Base-by-base conservation (phyloP, 2,113 vertebrate species). In the Pitta sordida region DNA sequence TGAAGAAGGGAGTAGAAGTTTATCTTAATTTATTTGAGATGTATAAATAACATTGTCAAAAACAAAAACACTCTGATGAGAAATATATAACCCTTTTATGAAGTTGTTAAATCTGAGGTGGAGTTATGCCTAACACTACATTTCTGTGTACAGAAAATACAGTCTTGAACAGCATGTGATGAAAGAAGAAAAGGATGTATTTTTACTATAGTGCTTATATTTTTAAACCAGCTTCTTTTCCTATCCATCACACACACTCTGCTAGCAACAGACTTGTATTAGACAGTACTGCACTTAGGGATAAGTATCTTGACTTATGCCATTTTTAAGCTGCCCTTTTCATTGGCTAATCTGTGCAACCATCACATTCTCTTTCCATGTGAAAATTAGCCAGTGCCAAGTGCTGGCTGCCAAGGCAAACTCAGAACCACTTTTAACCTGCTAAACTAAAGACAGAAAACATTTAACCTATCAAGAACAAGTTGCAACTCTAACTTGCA, bases 311-410 rank as follows among this genome's bases (percentile, higher is more conserved):
- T 91, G 55, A 93, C 43, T 89, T 76, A 49, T 21, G 37, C n/a
- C 51, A 86, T 93, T 91, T 89, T 68, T 91, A 87, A 84, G 10
- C 15, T 76, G 43, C 27, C 39, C 51, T 22, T 49, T 94, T 90
- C 78, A 30, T 91, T 91, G 84, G 90, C 74, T 94, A 77, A 85
- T 85, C 43, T 80, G 43, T 91, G 90, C 71, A 89, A 80, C 34
- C 73, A 85, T 56, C 41, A 76, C 53, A 77, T 83, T 67, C 27
- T 74, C 74, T 77, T 91, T 85, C 59, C 82, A 91, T 64, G 37
- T 93, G 75, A 96, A 94, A 95, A 62, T 34, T 94, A 95, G 55
- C 62, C 56, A 91, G 55, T 53, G 37, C 67, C 37, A 92, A 95
- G 34, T 56, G 37, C 27, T 78, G 62, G 52, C 86, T 88, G 86